Base-by-base conservation (phyloP, 2,888 invertebrate genomes). In the Beris chalybata region DNA sequence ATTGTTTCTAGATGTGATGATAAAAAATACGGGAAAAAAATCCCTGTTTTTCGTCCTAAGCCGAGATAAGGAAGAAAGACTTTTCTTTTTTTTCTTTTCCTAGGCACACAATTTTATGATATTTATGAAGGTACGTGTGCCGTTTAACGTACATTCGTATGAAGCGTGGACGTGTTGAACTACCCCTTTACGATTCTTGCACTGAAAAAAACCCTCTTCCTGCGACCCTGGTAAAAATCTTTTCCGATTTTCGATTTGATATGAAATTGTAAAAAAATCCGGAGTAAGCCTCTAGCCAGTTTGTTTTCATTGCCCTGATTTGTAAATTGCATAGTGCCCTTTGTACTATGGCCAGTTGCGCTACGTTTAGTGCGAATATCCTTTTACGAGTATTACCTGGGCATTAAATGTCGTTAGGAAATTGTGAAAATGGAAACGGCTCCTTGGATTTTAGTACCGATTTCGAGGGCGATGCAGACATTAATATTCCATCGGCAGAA, bases 121-220 rank as follows among this genome's bases (percentile, higher is more conserved):
- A 61, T 61, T 61, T 61, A 61, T 61, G 61, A 52, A 31, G 61
- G 61, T 61, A 61, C 61, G 61, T 61, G 61, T 38, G 38, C 50
- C 52, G 52, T 52, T 61, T 52, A 12, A 53, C 30, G 11, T n/a
- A 22, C 22, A 22, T 31, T 5, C 38, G 52, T 22, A 15, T 59
- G 30, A 12, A 48, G 32, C 59, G n/a, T 48, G 13, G 52, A 52
- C 52, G 12, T 13, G 30, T 38, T 7, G 15, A 50, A 38, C 38
- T 52, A 50, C 13, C 43, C 61, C 58, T 30, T 50, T 29, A 22
- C 47, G 58, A n/a, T 22, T 38, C 3, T 50, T 61, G 2, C 7
- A 12, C 38, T 13, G 58, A 38, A 22, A 22, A 22, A 22, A 22
- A 3, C 22, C 22, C 22, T 22, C 22, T 22, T 22, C 22, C 22